Evolutionary conservation across 2,113 vertebrate species (phyloP).

Genomic region (Fregata magnificens): DNA sequence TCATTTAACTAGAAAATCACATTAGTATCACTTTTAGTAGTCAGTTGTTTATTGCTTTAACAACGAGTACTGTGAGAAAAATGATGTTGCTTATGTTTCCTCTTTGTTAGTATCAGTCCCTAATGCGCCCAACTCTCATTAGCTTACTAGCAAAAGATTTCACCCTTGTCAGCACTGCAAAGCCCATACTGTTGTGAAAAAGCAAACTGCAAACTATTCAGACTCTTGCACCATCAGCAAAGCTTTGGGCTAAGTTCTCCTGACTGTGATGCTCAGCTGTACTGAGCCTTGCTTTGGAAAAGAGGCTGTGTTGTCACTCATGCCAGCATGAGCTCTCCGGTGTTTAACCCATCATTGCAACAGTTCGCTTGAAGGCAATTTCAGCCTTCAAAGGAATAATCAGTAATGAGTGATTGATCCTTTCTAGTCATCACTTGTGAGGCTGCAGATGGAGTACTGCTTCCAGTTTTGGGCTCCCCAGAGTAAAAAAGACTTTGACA

Average conservation of each 20-base stretch:
- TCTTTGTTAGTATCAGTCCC: conserved; percentile 13
- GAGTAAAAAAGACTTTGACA: neutral
- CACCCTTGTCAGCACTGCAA: conserved; percentile 45
- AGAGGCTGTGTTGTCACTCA: neutral
- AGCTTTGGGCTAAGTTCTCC: conserved; percentile 32
- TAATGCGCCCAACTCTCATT: neutral
- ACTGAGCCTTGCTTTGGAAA: conserved; percentile 9
- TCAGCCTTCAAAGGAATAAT: neutral
- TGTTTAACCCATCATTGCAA: neutral
- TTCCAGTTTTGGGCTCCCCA: neutral
- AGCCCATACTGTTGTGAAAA: conserved; percentile 12
- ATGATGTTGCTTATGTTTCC: neutral
- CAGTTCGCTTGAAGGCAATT: neutral
- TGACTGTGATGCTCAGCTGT: neutral
- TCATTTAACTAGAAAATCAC: neutral
- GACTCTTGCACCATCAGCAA: conserved; percentile 45
- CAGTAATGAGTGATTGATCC: neutral
- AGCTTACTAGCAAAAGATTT: conserved; percentile 57
- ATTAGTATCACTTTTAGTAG: neutral
- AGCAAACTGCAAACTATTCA: conserved; percentile 32
- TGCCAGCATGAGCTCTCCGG: rapidly evolving
- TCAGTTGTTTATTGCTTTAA: neutral
- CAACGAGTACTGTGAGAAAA: neutral
- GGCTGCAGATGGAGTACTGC: neutral
- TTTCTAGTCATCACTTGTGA: neutral